phyloP scores from a whole-genome alignment of 2,113 vertebrate genomes.

The Neofelis nebulosa region DNA sequence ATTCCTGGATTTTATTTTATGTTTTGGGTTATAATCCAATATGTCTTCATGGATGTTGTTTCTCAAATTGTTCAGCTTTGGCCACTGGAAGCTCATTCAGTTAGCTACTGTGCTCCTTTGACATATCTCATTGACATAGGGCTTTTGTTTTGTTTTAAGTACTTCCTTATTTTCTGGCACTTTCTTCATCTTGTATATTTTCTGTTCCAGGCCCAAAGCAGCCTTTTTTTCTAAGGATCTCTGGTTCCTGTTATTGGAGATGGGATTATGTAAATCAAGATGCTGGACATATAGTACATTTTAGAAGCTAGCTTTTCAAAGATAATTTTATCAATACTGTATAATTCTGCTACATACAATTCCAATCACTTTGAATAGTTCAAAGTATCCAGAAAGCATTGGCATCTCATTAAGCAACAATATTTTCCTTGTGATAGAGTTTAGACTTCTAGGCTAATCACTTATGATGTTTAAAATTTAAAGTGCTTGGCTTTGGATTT shows the following conservation, averaged over 20 bases:
- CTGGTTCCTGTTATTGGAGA: neutral
- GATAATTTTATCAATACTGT: neutral
- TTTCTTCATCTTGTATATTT: neutral
- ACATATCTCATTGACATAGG: neutral
- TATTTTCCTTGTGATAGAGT: neutral
- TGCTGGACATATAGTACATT: neutral
- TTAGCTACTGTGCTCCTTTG: neutral
- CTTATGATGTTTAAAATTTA: conserved; percentile 12
- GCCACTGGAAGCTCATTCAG: neutral
- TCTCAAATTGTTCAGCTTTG: neutral
- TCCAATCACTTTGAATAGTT: neutral
- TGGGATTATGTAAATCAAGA: neutral
- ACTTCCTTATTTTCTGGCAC: neutral
- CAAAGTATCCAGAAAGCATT: neutral
- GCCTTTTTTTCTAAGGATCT: neutral
- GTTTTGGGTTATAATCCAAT: neutral
- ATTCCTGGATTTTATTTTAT: neutral
- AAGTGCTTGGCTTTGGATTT: neutral
- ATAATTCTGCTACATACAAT: neutral
- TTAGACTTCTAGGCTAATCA: neutral
- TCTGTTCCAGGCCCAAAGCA: neutral
- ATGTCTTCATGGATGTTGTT: neutral
- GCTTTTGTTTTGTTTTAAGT: neutral
- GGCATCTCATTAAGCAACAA: neutral
- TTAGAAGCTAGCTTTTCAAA: neutral